Percentiles rank a stretch among this genome's conserved stretches.
phyloP scores from a whole-genome alignment of 2,797 vertebrate species.

The Morelia viridis region DNA sequence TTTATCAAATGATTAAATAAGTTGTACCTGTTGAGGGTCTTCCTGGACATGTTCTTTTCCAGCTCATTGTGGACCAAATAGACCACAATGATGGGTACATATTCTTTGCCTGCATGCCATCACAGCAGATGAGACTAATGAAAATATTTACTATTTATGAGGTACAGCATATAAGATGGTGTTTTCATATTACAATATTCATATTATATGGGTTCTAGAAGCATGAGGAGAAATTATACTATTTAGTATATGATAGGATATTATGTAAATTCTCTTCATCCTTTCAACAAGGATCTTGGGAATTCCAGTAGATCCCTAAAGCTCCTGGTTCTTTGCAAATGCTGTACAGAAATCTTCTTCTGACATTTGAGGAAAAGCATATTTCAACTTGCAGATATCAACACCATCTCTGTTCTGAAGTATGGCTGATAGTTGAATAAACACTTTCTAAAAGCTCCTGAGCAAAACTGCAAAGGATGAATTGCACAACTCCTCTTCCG shows the following conservation, averaged over 20 bases:
- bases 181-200: background rate
- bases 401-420: background rate
- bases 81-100: background rate
- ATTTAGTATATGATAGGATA: background rate
- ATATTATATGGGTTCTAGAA: background rate
- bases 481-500: background rate
- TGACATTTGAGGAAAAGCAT: background rate
- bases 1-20: background rate
- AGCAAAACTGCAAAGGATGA: background rate
- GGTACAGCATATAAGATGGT: background rate
- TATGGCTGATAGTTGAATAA: background rate
- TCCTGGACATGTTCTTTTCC: background rate
- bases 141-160: background rate
- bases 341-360: background rate
- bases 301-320: background rate
- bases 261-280: background rate
- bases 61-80: background rate
- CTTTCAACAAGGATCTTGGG: background rate
- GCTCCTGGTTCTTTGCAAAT: background rate
- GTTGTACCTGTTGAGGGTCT: background rate
- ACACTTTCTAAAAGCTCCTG: background rate
- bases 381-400: background rate
- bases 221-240: background rate
- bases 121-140: background rate
- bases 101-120: background rate